Percentiles rank a stretch among this genome's conserved stretches.
Evolutionary conservation across 2,113 vertebrate species (phyloP).

Genomic region (Barbus barbus): DNA sequence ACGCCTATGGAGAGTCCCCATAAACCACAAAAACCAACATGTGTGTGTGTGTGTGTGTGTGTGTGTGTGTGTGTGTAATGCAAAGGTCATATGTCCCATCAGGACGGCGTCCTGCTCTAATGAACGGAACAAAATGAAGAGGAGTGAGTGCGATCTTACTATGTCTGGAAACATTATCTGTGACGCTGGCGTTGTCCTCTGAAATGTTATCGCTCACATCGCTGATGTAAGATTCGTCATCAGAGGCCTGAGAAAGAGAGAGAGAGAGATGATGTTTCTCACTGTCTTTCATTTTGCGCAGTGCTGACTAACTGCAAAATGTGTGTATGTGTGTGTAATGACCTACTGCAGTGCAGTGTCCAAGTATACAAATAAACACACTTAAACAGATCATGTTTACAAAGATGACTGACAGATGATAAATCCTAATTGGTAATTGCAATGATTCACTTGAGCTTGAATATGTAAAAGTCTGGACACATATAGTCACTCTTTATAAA

Average conservation of each 20-base stretch:
- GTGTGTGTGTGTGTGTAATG: not conserved
- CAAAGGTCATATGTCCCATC: constrained; percentile 40
- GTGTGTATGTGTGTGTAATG: constrained; percentile 11
- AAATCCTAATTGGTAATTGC: not conserved
- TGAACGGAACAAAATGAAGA: not conserved
- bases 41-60: not conserved
- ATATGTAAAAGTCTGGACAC: not conserved
- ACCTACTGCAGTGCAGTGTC: constrained; percentile 17
- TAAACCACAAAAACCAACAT: too few species aligned
- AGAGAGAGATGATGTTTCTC: constrained; percentile 40
- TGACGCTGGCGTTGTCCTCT: constrained; percentile 98
- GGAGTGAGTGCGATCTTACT: constrained; percentile 75
- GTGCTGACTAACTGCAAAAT: constrained; percentile 36
- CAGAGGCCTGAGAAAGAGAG: constrained; percentile 85
- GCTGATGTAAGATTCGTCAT: constrained; percentile 98
- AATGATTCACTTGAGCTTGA: not conserved
- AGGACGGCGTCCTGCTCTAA: constrained; percentile 24
- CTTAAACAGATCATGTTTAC: not conserved
- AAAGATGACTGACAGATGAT: not conserved
- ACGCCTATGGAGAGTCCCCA: too few species aligned
- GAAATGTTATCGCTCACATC: constrained; percentile 99
- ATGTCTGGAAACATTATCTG: constrained; percentile 95
- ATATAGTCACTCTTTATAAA: not conserved
- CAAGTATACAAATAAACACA: constrained; percentile 10
- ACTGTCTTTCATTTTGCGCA: constrained; percentile 28